Conservation (phyloP, 1,140 invertebrate species). For the Ganaspis sp. region DNA sequence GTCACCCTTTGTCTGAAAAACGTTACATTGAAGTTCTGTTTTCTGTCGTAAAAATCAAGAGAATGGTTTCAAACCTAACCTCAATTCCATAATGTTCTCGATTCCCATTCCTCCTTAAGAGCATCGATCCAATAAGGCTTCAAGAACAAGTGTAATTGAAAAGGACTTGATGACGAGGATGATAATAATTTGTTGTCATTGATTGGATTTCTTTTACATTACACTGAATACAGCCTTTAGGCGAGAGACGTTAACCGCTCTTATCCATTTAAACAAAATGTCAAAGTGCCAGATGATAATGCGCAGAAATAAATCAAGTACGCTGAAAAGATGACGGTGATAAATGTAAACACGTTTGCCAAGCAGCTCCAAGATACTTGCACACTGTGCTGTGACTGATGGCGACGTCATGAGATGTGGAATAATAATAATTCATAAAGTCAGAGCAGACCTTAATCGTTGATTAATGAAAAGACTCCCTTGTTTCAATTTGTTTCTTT, state of each 20-base stretch:
- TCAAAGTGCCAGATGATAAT: slow-evolving; percentile 76
- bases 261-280: slow-evolving; percentile 76
- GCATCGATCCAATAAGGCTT: too few relatives aligned
- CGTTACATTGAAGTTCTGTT: too few relatives aligned
- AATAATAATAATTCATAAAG: slow-evolving; percentile 77
- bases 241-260: slow-evolving; percentile 56
- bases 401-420: slow-evolving; percentile 75
- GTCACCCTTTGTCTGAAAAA: too few relatives aligned
- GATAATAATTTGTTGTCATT: background rate
- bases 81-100: too few relatives aligned
- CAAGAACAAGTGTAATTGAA: too few relatives aligned
- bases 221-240: slow-evolving; percentile 34
- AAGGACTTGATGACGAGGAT: background rate
- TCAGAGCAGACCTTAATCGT: slow-evolving; percentile 71
- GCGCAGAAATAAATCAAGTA: slow-evolving; percentile 73
- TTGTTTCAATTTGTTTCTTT: slow-evolving; percentile 51
- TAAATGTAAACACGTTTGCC: slow-evolving; percentile 75
- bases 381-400: slow-evolving; percentile 73
- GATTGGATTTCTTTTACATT: background rate
- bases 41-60: too few relatives aligned
- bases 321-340: slow-evolving; percentile 76
- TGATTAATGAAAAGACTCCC: slow-evolving; percentile 73
- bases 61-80: too few relatives aligned
- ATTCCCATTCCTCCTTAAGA: too few relatives aligned
- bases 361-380: slow-evolving; percentile 68